These are phyloP conservation scores for Nanger granti DNA, from an alignment of 2,113 vertebrate species.

Conservation along the genomic window DNA sequence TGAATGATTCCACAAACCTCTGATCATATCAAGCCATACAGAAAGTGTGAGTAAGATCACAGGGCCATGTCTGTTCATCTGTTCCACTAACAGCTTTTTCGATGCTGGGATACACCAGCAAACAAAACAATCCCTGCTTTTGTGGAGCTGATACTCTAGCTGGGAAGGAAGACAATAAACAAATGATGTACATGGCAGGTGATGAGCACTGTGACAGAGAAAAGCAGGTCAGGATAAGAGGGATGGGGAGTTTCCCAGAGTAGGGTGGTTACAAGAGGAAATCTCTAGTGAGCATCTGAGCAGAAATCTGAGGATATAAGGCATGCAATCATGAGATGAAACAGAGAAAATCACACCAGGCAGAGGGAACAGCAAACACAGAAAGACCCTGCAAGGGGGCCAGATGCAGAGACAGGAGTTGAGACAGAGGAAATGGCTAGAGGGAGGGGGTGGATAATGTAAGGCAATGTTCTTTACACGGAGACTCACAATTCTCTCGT, in stretches of 20 bases:
- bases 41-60: neutral
- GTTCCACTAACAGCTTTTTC: neutral
- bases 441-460: neutral
- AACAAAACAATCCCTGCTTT: neutral
- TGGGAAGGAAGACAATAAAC: neutral
- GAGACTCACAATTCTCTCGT: fast-evolving
- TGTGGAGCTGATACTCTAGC: neutral
- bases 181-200: neutral
- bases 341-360: neutral
- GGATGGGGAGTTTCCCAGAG: neutral
- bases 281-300: neutral
- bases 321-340: neutral
- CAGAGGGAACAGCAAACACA: neutral
- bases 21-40: neutral
- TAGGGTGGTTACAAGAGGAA: neutral
- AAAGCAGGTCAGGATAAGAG: neutral
- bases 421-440: neutral
- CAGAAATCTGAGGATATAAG: neutral
- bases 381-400: neutral
- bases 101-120: neutral
- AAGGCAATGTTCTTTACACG: neutral
- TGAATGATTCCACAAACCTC: neutral
- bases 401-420: neutral
- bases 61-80: neutral
- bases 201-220: neutral